phyloP scores from a whole-genome alignment of 2,888 invertebrate genomes.

The Zaprionus lineosus region DNA sequence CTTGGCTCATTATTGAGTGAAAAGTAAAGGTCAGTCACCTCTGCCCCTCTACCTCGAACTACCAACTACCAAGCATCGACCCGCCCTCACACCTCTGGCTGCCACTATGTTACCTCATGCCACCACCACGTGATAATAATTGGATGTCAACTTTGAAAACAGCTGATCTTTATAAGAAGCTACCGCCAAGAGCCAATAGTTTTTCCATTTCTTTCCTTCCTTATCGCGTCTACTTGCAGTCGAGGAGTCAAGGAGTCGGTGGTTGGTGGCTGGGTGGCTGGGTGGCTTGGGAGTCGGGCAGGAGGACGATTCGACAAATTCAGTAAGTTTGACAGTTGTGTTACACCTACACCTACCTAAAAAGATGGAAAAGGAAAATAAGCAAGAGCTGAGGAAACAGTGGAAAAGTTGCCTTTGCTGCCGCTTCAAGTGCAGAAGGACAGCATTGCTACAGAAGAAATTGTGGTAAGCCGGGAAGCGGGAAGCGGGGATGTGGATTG shows the following conservation, averaged over 20 bases:
- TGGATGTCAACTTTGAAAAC: slow-evolving; percentile 15
- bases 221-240: slow-evolving; percentile 10
- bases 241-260: too few species aligned
- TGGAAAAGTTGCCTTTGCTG: slow-evolving; percentile 67
- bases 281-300: too few species aligned
- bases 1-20: slow-evolving; percentile 11
- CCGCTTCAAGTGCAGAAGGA: slow-evolving; percentile 60
- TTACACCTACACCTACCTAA: slow-evolving; percentile 49
- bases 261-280: too few species aligned
- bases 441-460: slow-evolving; percentile 32
- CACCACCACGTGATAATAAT: slow-evolving; percentile 20
- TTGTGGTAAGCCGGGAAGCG: slow-evolving; percentile 48
- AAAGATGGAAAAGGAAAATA: background rate
- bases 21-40: too few species aligned
- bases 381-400: slow-evolving; percentile 19
- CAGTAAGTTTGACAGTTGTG: slow-evolving; percentile 66
- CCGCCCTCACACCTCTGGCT: too few species aligned
- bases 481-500: background rate
- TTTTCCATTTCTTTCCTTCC: background rate
- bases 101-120: background rate
- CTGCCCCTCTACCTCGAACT: too few species aligned
- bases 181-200: slow-evolving; percentile 1
- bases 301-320: slow-evolving; percentile 53
- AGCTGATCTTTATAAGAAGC: slow-evolving; percentile 21
- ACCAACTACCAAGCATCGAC: too few species aligned